Evolutionary conservation across 2,888 invertebrate genomes (phyloP).

Genomic region (Sesia apiformis): DNA sequence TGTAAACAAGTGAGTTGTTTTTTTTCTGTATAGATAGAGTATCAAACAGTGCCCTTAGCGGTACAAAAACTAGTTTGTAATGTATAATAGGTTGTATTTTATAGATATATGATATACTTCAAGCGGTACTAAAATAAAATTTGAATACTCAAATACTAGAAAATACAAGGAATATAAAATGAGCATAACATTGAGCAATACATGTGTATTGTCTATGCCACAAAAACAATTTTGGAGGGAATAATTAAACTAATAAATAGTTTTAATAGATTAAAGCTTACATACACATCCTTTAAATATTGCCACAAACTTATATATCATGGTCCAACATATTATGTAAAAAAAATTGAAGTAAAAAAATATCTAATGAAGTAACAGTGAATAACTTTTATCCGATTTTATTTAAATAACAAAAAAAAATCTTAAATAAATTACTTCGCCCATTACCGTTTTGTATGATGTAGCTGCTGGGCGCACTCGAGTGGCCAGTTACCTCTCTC

Average conservation of each 20-base stretch:
- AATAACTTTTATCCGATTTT: too few relatives aligned
- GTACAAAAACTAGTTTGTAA: too few relatives aligned
- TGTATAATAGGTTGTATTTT: too few relatives aligned
- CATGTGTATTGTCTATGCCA: slow-evolving; percentile 59
- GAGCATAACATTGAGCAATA: slow-evolving; percentile 69
- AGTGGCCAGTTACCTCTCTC: too few relatives aligned
- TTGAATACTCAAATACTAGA: slow-evolving; percentile 18
- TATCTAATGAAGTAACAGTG: too few relatives aligned
- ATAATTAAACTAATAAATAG: slow-evolving; percentile 20
- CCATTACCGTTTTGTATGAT: too few relatives aligned
- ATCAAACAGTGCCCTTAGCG: too few relatives aligned
- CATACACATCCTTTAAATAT: slow-evolving; percentile 35
- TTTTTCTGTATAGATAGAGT: too few relatives aligned
- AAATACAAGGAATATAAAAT: slow-evolving; percentile 21
- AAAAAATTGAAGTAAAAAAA: background rate
- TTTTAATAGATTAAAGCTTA: slow-evolving; percentile 36
- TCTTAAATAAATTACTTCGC: too few relatives aligned
- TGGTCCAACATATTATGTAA: background rate
- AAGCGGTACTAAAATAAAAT: slow-evolving; percentile 21
- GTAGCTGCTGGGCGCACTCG: too few relatives aligned
- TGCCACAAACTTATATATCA: slow-evolving; percentile 26
- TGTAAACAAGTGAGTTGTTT: too few relatives aligned
- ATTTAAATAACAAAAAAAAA: too few relatives aligned
- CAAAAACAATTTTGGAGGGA: slow-evolving; percentile 42
- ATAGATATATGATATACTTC: background rate